Percentiles rank a stretch among this genome's conserved stretches.
phyloP scores from a whole-genome alignment of 2,888 invertebrate genomes.

The Cenopis cana region DNA sequence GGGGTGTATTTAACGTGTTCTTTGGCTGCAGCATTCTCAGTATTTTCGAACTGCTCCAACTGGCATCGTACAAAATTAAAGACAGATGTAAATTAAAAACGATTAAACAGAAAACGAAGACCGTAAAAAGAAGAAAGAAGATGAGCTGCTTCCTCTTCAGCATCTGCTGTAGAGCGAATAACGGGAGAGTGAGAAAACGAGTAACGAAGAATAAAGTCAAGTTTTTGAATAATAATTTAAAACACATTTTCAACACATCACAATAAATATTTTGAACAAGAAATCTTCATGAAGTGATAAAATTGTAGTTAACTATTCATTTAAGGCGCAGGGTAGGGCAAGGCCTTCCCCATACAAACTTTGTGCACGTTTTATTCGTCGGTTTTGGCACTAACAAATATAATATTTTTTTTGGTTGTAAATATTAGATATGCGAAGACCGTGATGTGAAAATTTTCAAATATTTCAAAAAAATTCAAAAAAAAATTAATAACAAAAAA shows the following conservation, averaged over 20 bases:
- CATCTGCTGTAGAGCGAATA: neutral
- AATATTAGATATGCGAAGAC: too few species aligned
- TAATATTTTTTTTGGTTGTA: too few species aligned
- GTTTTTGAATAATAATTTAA: neutral
- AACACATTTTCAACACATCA: neutral
- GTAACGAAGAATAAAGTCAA: neutral
- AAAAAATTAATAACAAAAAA: too few species aligned
- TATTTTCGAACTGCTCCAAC: conserved; percentile 59
- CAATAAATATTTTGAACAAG: too few species aligned
- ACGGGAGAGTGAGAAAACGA: conserved; percentile 10
- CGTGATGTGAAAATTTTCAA: too few species aligned
- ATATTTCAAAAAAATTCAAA: too few species aligned
- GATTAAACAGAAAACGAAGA: neutral
- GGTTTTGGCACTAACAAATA: too few species aligned
- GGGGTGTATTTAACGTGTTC: conserved; percentile 72
- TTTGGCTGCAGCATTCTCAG: conserved; percentile 75
- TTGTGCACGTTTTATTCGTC: too few species aligned
- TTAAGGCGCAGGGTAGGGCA: too few species aligned
- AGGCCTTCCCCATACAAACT: too few species aligned
- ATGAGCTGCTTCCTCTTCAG: neutral
- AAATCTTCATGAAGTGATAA: neutral
- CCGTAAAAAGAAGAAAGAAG: conserved; percentile 22
- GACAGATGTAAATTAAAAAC: neutral
- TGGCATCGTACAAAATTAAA: conserved; percentile 46
- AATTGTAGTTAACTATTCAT: too few species aligned